Percentiles rank a stretch among this genome's conserved stretches.
phyloP scores from a whole-genome alignment of 2,113 vertebrate genomes.

The Zapus hudsonius region DNA sequence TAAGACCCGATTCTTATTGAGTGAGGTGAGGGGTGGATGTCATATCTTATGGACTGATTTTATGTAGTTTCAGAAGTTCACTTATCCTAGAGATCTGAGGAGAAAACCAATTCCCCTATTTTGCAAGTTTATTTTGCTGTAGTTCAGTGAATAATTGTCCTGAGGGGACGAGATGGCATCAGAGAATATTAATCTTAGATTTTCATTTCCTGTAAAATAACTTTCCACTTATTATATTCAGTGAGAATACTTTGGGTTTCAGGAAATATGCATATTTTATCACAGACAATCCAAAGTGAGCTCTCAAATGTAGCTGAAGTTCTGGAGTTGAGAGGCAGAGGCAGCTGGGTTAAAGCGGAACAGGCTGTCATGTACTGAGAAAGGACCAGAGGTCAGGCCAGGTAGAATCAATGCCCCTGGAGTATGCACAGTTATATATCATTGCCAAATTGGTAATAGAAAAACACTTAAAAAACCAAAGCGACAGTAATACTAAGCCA shows the following conservation, averaged over 20 bases:
- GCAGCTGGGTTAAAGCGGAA: neutral
- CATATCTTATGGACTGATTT: neutral
- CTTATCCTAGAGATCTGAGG: constrained; percentile 16
- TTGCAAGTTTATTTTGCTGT: constrained; percentile 78
- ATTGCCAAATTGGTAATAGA: neutral
- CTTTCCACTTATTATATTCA: constrained; percentile 81
- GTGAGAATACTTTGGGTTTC: constrained; percentile 78
- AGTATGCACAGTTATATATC: neutral
- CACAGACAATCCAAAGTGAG: constrained; percentile 64
- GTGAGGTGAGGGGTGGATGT: neutral
- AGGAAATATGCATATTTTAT: constrained; percentile 82
- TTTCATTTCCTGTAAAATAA: constrained; percentile 83
- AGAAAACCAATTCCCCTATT: constrained; percentile 71
- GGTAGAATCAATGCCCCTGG: too few relatives aligned
- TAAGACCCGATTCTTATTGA: neutral
- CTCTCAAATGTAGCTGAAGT: constrained; percentile 59
- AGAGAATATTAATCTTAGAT: constrained; percentile 79
- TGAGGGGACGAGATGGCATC: constrained; percentile 70
- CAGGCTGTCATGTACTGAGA: neutral
- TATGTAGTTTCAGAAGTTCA: constrained; percentile 30
- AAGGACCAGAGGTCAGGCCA: neutral
- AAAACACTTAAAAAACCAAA: constrained; percentile 35
- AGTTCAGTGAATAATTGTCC: constrained; percentile 76
- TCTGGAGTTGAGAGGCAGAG: neutral
- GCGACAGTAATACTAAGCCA: neutral